Percentiles rank a stretch among this genome's conserved stretches.
Conservation (phyloP, 2,888 invertebrate genomes). For the Ectemnius continuus region DNA sequence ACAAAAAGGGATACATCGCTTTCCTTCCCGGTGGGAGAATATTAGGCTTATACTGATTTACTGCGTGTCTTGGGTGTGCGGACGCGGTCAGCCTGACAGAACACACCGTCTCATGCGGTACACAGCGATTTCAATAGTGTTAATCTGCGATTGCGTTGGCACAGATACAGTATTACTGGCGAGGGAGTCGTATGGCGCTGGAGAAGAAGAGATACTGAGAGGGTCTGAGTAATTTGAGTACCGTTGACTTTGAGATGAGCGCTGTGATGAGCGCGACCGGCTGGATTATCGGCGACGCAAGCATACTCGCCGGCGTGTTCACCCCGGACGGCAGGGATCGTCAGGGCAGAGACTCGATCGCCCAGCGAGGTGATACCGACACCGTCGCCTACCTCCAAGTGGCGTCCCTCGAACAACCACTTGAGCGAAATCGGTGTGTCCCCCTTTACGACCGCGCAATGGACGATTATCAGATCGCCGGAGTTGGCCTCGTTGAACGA, state of each 20-base stretch:
- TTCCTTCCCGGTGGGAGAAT: conserved; percentile 38
- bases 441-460: conserved; percentile 82
- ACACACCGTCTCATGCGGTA: too few relatives aligned
- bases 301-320: conserved; percentile 88
- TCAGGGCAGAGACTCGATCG: conserved; percentile 81
- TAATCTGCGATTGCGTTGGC: conserved; percentile 16
- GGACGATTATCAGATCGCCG: conserved; percentile 81
- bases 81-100: conserved; percentile 28
- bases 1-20: conserved; percentile 9
- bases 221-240: conserved; percentile 68
- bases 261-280: conserved; percentile 84
- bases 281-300: conserved; percentile 86
- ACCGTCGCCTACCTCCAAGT: conserved; percentile 74
- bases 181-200: too few relatives aligned
- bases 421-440: conserved; percentile 78
- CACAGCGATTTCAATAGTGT: conserved; percentile 10
- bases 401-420: conserved; percentile 76
- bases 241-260: conserved; percentile 87
- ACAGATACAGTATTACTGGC: conserved; percentile 3
- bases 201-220: too few relatives aligned
- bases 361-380: conserved; percentile 76
- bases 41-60: conserved; percentile 40
- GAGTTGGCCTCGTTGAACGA: conserved; percentile 79
- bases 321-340: conserved; percentile 84
- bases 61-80: conserved; percentile 40